A percentile compares a stretch with the other conserved stretches of the same genome.
phyloP scores from a whole-genome alignment of 2,888 invertebrate genomes.

The Andrena trimmerana region DNA sequence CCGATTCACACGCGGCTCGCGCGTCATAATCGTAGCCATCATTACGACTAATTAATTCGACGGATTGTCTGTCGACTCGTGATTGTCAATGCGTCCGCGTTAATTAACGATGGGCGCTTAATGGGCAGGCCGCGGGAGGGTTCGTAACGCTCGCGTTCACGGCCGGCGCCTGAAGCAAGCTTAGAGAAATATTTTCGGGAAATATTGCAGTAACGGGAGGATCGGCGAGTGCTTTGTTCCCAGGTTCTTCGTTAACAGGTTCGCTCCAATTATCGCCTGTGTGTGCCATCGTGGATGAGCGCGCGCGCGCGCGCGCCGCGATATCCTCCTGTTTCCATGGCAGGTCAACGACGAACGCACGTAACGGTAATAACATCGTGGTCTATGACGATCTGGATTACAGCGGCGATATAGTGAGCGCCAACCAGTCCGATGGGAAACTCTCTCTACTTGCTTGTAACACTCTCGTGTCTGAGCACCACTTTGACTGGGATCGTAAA shows the following conservation, averaged over 20 bases:
- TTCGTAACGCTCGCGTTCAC: not conserved
- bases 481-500: conserved; percentile 29
- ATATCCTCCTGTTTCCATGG: conserved; percentile 12
- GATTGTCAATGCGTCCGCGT: conserved; percentile 42
- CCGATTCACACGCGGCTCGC: not conserved
- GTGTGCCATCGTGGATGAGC: not conserved
- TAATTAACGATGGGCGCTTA: conserved; percentile 59
- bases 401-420: not conserved
- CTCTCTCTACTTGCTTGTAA: conserved; percentile 8
- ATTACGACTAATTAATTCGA: conserved; percentile 57
- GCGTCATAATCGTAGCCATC: not conserved
- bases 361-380: conserved; percentile 42
- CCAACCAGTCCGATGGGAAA: conserved; percentile 7
- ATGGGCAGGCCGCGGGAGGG: conserved; percentile 20
- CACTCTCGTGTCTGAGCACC: not conserved
- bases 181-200: conserved; percentile 8
- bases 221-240: conserved; percentile 11
- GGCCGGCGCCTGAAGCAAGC: not conserved
- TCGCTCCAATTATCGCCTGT: conserved; percentile 28
- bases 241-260: conserved; percentile 30
- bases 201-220: conserved; percentile 20
- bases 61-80: conserved; percentile 51
- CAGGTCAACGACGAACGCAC: conserved; percentile 30
- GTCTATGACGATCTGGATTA: conserved; percentile 44
- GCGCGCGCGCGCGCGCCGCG: too few relatives aligned